phyloP scores from a whole-genome alignment of 2,888 invertebrate genomes.

The Polylopha cassiicola region DNA sequence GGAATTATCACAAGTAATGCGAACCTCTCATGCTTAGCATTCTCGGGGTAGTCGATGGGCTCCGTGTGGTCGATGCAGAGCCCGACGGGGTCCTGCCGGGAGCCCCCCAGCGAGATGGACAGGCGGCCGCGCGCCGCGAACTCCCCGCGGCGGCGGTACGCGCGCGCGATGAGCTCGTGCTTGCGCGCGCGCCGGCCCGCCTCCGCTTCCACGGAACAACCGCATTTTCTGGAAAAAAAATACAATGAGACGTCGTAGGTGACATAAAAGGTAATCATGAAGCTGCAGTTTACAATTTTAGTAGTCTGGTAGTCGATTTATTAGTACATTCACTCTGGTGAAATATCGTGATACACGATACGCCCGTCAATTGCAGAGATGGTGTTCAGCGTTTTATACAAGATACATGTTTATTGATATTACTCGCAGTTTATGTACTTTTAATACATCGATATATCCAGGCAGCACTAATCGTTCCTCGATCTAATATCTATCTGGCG shows the following conservation, averaged over 20 bases:
- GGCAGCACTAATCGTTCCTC: too few species aligned
- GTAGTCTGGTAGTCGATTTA: too few species aligned
- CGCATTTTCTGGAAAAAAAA: conserved; percentile 79
- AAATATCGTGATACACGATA: too few species aligned
- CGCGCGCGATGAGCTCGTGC: conserved; percentile 94
- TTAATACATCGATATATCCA: too few species aligned
- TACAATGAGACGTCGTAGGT: neutral
- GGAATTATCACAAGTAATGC: neutral
- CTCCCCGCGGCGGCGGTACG: conserved; percentile 91
- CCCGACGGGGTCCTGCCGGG: conserved; percentile 94
- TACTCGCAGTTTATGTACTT: too few species aligned
- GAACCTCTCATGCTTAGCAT: conserved; percentile 66
- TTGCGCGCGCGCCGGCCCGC: conserved; percentile 81
- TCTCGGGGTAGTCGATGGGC: conserved; percentile 60
- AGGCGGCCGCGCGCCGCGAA: conserved; percentile 89
- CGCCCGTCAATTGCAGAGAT: too few species aligned
- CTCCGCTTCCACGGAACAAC: conserved; percentile 81
- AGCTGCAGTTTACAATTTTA: too few species aligned
- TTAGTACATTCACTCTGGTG: too few species aligned
- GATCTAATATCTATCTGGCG: too few species aligned
- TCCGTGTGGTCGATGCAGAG: conserved; percentile 69
- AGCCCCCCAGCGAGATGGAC: conserved; percentile 91
- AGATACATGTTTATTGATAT: too few species aligned
- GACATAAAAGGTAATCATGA: too few species aligned
- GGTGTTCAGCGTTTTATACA: too few species aligned